Percentiles rank a stretch among this genome's conserved stretches.
phyloP scores from a whole-genome alignment of 2,888 invertebrate genomes.

The Ceraclea dissimilis region DNA sequence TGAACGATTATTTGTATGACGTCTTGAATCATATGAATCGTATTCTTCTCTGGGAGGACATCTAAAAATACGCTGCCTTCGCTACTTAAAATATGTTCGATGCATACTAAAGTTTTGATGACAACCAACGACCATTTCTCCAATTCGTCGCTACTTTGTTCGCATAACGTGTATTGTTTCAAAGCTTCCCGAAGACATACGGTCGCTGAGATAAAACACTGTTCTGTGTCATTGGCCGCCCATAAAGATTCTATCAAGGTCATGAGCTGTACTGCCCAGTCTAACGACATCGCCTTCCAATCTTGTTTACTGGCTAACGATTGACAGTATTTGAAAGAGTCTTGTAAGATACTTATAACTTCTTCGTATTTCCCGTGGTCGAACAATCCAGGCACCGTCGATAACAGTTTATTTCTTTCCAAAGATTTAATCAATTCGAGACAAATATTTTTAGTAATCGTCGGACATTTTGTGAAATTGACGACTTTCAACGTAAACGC shows the following conservation, averaged over 20 bases:
- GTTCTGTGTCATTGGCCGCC: slow-evolving; percentile 52
- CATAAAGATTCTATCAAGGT: slow-evolving; percentile 60
- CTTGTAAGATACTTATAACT: slow-evolving; percentile 57
- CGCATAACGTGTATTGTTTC: slow-evolving; percentile 49
- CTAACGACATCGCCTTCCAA: slow-evolving; percentile 41
- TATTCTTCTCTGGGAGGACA: slow-evolving; percentile 49
- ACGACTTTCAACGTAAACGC: slow-evolving; percentile 34
- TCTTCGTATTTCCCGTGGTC: slow-evolving; percentile 57
- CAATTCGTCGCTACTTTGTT: slow-evolving; percentile 41
- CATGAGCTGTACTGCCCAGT: slow-evolving; percentile 51
- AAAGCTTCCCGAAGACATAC: slow-evolving; percentile 68
- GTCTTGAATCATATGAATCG: slow-evolving; percentile 64
- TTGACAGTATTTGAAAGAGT: slow-evolving; percentile 55
- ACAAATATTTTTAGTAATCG: slow-evolving; percentile 37
- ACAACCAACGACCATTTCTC: slow-evolving; percentile 43
- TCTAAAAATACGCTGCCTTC: slow-evolving; percentile 46
- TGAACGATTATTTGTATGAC: slow-evolving; percentile 68
- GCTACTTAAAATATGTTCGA: slow-evolving; percentile 41
- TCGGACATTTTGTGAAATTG: slow-evolving; percentile 41
- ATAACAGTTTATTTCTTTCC: slow-evolving; percentile 49
- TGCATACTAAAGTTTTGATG: slow-evolving; percentile 41
- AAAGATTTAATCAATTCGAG: slow-evolving; percentile 38
- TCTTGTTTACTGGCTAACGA: slow-evolving; percentile 39
- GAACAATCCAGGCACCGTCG: slow-evolving; percentile 60
- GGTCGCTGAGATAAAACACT: slow-evolving; percentile 72